Conservation (phyloP, 2,113 vertebrate species). For the Periophthalmodon schlosseri region DNA sequence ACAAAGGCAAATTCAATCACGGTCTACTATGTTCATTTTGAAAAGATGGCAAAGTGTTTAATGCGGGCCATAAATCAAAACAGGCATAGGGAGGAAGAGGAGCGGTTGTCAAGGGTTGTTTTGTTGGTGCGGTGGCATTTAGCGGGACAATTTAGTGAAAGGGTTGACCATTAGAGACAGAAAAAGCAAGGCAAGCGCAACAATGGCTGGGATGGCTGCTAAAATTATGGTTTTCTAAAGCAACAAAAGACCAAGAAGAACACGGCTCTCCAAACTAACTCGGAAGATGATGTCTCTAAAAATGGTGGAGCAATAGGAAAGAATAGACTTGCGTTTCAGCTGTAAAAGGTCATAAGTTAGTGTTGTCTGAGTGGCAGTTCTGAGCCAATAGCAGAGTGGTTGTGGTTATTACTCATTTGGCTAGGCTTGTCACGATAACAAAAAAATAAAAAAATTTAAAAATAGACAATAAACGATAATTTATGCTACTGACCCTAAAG, state of each 20-base stretch:
- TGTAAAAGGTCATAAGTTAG: not conserved
- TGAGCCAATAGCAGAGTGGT: too few relatives aligned
- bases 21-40: constrained; percentile 8
- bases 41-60: constrained; percentile 15
- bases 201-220: constrained; percentile 31
- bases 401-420: too few relatives aligned
- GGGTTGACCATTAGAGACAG: constrained; percentile 36
- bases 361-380: not conserved
- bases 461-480: too few relatives aligned
- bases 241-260: constrained; percentile 28
- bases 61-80: constrained; percentile 27
- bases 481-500: too few relatives aligned
- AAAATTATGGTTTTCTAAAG: constrained; percentile 35
- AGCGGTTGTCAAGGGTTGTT: constrained; percentile 22
- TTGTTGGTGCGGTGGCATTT: constrained; percentile 30
- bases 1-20: constrained; percentile 16
- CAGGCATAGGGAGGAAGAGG: not conserved
- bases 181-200: not conserved
- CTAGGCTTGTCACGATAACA: too few relatives aligned
- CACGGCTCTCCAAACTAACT: constrained; percentile 24
- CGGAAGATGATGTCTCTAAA: not conserved
- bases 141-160: constrained; percentile 26
- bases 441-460: too few relatives aligned
- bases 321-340: not conserved
- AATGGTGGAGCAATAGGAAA: not conserved